phyloP scores from a whole-genome alignment of 35 echinoderm and acorn worm genomes.

The Hemicentrotus pulcherrimus region DNA sequence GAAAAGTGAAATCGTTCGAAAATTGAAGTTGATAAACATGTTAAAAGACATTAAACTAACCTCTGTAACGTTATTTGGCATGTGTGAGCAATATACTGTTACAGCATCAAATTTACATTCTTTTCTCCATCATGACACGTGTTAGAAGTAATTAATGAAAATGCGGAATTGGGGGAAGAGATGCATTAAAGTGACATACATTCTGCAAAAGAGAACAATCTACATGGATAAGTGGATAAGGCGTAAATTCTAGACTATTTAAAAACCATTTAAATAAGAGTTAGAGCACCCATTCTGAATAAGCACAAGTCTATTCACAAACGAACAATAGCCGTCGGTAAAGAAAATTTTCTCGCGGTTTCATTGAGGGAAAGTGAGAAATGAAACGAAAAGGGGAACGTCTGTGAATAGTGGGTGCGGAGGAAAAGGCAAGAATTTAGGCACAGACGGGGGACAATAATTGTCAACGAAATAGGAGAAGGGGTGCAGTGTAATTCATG shows the following conservation, averaged over 20 bases:
- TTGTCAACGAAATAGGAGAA: not conserved
- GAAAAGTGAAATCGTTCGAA: too few species aligned
- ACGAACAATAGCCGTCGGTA: not conserved
- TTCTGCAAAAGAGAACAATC: not conserved
- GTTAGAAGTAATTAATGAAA: not conserved
- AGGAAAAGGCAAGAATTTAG: not conserved
- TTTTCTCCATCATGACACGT: not conserved
- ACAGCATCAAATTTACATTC: not conserved
- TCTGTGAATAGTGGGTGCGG: not conserved
- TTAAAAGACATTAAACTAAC: too few species aligned
- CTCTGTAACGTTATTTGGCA: too few species aligned
- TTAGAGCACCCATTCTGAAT: not conserved
- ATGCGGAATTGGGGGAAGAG: not conserved
- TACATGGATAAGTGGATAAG: not conserved
- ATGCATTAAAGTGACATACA: not conserved
- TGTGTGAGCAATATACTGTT: too few species aligned
- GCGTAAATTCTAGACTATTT: not conserved
- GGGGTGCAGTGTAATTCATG: not conserved
- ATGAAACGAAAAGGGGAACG: not conserved
- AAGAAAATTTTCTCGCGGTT: not conserved
- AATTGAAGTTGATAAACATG: too few species aligned
- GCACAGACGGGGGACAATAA: not conserved
- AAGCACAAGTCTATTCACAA: not conserved
- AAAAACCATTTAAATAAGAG: not conserved
- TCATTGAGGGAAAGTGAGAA: not conserved